A percentile compares a stretch with the other conserved stretches of the same genome.
phyloP scores from a whole-genome alignment of 2,797 vertebrate species.

The Eurystomus glaucurus region DNA sequence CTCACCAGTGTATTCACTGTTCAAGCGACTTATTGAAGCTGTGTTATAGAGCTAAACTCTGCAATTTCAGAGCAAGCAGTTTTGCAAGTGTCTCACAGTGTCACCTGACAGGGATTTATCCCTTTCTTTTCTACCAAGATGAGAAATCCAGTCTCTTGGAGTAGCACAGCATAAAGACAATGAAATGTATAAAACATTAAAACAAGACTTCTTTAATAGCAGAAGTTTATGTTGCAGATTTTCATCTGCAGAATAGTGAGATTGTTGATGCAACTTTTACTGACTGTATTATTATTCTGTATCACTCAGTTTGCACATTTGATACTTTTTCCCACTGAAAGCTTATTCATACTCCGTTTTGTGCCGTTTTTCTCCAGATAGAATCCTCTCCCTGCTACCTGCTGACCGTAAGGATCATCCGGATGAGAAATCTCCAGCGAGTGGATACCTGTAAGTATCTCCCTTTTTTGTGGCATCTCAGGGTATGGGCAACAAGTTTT shows the following conservation, averaged over 20 bases:
- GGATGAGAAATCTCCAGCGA: conserved; percentile 76
- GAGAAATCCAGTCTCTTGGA: neutral
- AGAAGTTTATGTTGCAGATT: neutral
- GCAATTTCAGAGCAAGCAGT: neutral
- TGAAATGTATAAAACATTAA: neutral
- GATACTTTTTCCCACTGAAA: neutral
- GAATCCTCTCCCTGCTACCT: conserved; percentile 78
- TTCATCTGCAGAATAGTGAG: neutral
- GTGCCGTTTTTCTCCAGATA: conserved; percentile 43
- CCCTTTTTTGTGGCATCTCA: neutral
- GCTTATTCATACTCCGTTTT: neutral
- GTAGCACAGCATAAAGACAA: neutral
- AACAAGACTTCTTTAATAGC: neutral
- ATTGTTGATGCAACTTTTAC: neutral
- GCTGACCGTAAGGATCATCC: conserved; percentile 83
- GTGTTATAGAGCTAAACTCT: neutral
- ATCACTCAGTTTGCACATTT: neutral
- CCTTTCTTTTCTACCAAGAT: neutral
- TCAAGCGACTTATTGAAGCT: neutral
- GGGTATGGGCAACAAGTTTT: neutral
- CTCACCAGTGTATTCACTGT: neutral
- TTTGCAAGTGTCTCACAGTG: neutral
- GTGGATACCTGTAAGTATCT: conserved; percentile 82
- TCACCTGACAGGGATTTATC: neutral
- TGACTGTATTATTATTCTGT: neutral